Evolutionary conservation across 2,888 invertebrate species (phyloP).

Genomic region (Zaprionus obscuricornis): DNA sequence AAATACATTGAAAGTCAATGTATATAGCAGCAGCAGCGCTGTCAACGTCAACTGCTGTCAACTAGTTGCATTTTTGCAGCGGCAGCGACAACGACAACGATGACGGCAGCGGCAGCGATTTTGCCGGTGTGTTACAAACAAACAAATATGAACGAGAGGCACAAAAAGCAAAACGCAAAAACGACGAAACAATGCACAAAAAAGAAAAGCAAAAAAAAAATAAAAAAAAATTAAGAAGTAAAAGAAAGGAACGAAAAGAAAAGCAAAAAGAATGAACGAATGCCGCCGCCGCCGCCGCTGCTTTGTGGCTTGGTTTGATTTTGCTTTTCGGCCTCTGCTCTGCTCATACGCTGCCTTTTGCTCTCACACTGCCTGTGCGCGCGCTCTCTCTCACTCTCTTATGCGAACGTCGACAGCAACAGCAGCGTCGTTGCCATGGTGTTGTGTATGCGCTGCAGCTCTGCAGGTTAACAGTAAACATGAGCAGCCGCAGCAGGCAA

Average conservation of each 20-base stretch:
- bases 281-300: neutral
- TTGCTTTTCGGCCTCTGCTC: too few species aligned
- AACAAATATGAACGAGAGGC: neutral
- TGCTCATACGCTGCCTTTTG: too few species aligned
- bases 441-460: slow-evolving; percentile 6
- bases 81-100: neutral
- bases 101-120: slow-evolving; percentile 2
- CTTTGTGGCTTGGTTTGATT: slow-evolving; percentile 1
- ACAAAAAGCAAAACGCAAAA: neutral
- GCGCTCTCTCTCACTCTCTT: neutral
- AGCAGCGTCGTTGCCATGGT: too few species aligned
- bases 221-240: neutral
- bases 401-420: neutral
- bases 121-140: slow-evolving; percentile 23
- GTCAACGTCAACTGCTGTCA: slow-evolving; percentile 12
- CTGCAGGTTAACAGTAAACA: slow-evolving; percentile 38
- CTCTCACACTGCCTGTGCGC: too few species aligned
- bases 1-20: neutral
- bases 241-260: neutral
- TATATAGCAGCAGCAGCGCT: neutral
- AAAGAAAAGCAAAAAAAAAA: neutral
- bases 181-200: neutral
- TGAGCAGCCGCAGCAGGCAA: too few species aligned
- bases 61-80: slow-evolving; percentile 38
- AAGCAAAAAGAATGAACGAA: neutral